Conservation (phyloP, 1,140 invertebrate species). For the Drosophila orosa region DNA sequence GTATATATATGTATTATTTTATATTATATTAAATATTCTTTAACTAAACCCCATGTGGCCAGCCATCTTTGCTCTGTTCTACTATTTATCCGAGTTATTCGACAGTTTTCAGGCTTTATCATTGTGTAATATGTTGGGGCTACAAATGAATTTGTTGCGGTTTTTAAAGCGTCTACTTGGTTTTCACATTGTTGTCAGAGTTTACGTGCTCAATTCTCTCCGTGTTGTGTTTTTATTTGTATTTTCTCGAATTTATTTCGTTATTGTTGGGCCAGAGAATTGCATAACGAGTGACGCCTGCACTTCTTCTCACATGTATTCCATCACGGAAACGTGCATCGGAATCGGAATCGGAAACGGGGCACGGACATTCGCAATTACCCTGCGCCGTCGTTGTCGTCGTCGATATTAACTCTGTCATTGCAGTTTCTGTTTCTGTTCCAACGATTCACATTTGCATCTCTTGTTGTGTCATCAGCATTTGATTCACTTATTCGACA, state of each 20-base stretch:
- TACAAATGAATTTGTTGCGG: conserved; percentile 30
- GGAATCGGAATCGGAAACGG: conserved; percentile 43
- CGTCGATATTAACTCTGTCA: conserved; percentile 19
- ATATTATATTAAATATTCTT: neutral
- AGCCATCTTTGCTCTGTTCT: too few relatives aligned
- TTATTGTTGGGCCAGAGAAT: conserved; percentile 17
- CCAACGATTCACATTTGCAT: conserved; percentile 20
- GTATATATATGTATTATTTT: neutral
- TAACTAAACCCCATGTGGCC: neutral
- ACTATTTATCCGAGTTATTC: too few relatives aligned
- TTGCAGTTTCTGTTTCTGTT: conserved; percentile 20
- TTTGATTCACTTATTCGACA: conserved; percentile 37
- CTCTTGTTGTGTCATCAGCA: conserved; percentile 19
- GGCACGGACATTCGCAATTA: conserved; percentile 55
- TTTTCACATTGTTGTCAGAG: conserved; percentile 7
- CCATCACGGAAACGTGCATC: conserved; percentile 49
- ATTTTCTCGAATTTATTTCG: conserved; percentile 18
- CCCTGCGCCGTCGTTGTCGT: neutral
- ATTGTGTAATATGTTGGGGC: neutral
- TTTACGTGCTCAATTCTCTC: conserved; percentile 22
- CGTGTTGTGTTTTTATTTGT: conserved; percentile 11
- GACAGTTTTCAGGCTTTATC: neutral
- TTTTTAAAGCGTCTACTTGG: conserved; percentile 13
- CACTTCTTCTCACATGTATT: conserved; percentile 18
- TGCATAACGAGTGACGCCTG: conserved; percentile 22